phyloP scores from a whole-genome alignment of 2,113 vertebrate species.

The Perca flavescens region DNA sequence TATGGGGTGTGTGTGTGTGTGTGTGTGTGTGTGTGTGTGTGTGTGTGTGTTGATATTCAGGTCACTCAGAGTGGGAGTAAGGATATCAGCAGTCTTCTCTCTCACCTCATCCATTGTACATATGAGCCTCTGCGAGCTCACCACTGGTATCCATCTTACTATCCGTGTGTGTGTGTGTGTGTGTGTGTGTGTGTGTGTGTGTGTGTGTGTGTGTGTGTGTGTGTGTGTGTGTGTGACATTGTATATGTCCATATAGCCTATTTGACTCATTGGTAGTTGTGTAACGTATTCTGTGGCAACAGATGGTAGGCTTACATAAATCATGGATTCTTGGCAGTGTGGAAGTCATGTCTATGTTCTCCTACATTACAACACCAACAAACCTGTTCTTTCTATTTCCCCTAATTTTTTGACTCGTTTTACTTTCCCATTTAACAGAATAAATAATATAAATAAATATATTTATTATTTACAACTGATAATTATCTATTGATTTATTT shows the following conservation, averaged over 20 bases:
- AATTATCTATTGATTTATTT: neutral
- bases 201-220: conserved; percentile 23
- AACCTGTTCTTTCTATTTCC: conserved; percentile 38
- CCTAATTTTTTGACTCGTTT: conserved; percentile 46
- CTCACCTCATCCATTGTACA: conserved; percentile 81
- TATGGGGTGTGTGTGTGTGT: conserved; percentile 24
- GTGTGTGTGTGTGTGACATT: conserved; percentile 40
- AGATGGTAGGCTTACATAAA: conserved; percentile 80
- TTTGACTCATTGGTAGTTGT: conserved; percentile 69
- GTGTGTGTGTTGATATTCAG: conserved; percentile 53
- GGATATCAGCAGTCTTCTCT: conserved; percentile 69
- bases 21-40: conserved; percentile 40
- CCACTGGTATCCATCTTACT: conserved; percentile 55
- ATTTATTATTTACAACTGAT: neutral
- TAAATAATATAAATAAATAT: no score
- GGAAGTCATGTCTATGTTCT: conserved; percentile 69
- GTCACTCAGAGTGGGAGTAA: conserved; percentile 66
- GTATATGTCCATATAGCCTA: conserved; percentile 61
- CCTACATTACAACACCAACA: conserved; percentile 66
- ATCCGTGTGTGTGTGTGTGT: conserved; percentile 24
- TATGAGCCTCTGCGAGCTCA: conserved; percentile 64
- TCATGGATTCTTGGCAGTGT: conserved; percentile 70
- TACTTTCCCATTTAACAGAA: conserved; percentile 39
- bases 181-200: conserved; percentile 20
- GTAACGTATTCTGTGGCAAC: conserved; percentile 73